These are phyloP conservation scores for Anarrhichthys ocellatus DNA, from an alignment of 2,113 vertebrate genomes.

Conservation along the genomic window DNA sequence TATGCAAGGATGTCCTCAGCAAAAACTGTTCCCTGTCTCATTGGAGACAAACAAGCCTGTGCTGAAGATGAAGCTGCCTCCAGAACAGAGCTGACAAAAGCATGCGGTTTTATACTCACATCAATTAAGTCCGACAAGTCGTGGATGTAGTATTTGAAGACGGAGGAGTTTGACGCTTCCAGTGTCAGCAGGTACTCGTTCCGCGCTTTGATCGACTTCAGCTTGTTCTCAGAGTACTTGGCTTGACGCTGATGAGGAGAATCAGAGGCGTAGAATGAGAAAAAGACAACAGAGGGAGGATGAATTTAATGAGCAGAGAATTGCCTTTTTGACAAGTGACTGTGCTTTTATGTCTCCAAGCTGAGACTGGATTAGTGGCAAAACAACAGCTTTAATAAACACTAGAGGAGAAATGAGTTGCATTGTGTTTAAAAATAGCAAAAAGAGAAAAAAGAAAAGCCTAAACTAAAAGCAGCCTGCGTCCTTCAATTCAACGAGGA, in stretches of 20 bases:
- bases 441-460: neutral
- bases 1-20: conserved; percentile 6
- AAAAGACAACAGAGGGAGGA: conserved; percentile 42
- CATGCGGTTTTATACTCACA: conserved; percentile 86
- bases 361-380: conserved; percentile 33
- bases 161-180: conserved; percentile 96
- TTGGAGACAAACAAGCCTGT: neutral
- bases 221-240: conserved; percentile 99
- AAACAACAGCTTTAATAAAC: conserved; percentile 33
- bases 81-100: conserved; percentile 3
- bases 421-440: conserved; percentile 24
- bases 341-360: conserved; percentile 49
- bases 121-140: conserved; percentile 98
- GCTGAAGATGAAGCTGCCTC: conserved; percentile 3
- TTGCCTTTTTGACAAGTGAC: conserved; percentile 47
- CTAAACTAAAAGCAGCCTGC: conserved; percentile 29
- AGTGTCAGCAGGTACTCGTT: conserved; percentile 98
- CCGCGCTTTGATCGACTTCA: conserved; percentile 98
- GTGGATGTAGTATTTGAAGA: conserved; percentile 99
- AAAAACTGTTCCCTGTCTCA: neutral
- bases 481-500: conserved; percentile 21
- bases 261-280: conserved; percentile 49
- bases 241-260: conserved; percentile 91
- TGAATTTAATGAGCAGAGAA: conserved; percentile 48
- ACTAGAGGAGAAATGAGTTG: conserved; percentile 30